These are phyloP conservation scores for Drosophila lini DNA, from an alignment of 1,140 invertebrate genomes.

Conservation along the genomic window DNA sequence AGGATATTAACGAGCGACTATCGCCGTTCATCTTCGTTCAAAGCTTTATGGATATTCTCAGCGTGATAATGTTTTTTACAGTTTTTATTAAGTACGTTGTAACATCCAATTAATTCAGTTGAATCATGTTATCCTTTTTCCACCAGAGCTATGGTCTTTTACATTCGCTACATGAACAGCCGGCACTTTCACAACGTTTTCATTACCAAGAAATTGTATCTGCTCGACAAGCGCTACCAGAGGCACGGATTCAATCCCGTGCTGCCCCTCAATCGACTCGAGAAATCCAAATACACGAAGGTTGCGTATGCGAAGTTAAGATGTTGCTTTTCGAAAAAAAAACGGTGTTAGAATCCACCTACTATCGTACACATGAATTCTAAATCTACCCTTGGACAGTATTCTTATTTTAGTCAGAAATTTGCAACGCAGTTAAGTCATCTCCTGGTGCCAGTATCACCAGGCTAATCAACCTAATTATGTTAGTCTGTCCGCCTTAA, in stretches of 20 bases:
- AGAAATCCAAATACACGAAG: constrained; percentile 85
- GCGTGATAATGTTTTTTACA: constrained; percentile 50
- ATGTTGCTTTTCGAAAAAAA: not conserved
- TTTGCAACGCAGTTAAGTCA: not conserved
- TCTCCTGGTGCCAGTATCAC: no score
- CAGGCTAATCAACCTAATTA: not conserved
- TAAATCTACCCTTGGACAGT: not conserved
- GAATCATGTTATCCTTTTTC: not conserved
- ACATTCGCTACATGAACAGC: constrained; percentile 89
- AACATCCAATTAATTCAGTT: not conserved
- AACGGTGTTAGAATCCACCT: not conserved
- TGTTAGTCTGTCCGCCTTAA: not conserved
- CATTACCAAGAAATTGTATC: constrained; percentile 88
- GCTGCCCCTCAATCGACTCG: constrained; percentile 89
- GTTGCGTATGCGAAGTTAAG: not conserved
- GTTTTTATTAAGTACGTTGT: constrained; percentile 65
- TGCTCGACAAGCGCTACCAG: constrained; percentile 89
- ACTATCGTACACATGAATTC: not conserved
- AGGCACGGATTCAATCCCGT: constrained; percentile 87
- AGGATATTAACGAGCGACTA: constrained; percentile 86
- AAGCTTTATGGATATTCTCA: constrained; percentile 53
- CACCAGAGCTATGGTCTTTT: constrained; percentile 89
- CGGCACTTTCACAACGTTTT: constrained; percentile 91
- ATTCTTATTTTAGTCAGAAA: not conserved
- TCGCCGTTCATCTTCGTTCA: constrained; percentile 80